phyloP scores from a whole-genome alignment of 2,888 invertebrate species.

The Andrena minutula region DNA sequence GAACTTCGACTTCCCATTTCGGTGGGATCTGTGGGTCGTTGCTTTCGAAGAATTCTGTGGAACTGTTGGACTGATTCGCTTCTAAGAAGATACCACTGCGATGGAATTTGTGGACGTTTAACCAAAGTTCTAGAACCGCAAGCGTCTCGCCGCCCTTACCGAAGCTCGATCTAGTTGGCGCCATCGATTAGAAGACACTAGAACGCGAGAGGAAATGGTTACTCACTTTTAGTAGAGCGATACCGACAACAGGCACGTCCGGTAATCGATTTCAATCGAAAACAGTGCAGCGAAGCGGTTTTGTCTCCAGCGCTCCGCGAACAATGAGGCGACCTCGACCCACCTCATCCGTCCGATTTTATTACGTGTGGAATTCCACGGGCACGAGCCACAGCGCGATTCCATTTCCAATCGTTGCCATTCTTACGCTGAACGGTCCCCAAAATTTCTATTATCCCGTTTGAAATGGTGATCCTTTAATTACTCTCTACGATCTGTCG shows the following conservation, averaged over 20 bases:
- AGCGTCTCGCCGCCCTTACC: too few species aligned
- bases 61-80: too few species aligned
- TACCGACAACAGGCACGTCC: conserved; percentile 46
- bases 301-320: conserved; percentile 52
- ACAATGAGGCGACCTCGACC: conserved; percentile 74
- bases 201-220: conserved; percentile 44
- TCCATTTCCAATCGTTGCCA: conserved; percentile 14
- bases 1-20: too few species aligned
- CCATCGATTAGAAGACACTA: conserved; percentile 22
- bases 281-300: conserved; percentile 44
- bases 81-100: too few species aligned
- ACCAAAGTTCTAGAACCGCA: too few species aligned
- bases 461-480: neutral
- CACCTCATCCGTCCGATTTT: conserved; percentile 78
- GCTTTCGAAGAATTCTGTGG: too few species aligned
- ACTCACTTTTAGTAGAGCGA: conserved; percentile 32
- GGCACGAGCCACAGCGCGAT: conserved; percentile 59
- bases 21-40: too few species aligned
- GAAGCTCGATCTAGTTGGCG: neutral
- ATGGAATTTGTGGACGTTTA: neutral
- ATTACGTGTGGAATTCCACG: conserved; percentile 66
- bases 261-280: conserved; percentile 65
- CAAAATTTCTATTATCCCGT: neutral
- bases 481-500: neutral
- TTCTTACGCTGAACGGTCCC: neutral